Conservation (phyloP, 1,140 invertebrate species). For the Sarcophaga bullata region DNA sequence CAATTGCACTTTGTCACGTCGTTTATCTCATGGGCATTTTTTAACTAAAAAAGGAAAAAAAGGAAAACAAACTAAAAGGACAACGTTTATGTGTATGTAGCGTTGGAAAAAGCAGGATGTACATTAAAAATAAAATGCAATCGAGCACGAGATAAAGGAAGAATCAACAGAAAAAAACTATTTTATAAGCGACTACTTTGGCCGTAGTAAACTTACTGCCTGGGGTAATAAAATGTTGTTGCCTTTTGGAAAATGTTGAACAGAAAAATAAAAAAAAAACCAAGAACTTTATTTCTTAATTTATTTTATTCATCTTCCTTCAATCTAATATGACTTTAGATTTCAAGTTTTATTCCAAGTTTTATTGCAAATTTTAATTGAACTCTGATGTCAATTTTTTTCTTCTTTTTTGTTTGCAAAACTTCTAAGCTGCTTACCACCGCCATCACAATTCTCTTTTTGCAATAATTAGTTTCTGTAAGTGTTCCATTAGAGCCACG, state of each 20-base stretch:
- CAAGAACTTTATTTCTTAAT: constrained; percentile 35
- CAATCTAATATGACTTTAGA: neutral
- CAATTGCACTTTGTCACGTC: constrained; percentile 41
- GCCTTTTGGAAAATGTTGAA: neutral
- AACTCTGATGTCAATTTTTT: constrained; percentile 2
- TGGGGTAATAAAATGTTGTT: constrained; percentile 34
- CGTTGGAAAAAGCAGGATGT: constrained; percentile 13
- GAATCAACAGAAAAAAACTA: neutral
- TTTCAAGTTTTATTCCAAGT: neutral
- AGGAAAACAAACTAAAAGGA: neutral
- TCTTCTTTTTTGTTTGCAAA: neutral
- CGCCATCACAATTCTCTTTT: neutral
- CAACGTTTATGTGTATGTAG: neutral
- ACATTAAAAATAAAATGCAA: constrained; percentile 37
- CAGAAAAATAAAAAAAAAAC: neutral
- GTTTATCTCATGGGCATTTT: constrained; percentile 31
- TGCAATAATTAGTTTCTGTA: neutral
- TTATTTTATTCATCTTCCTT: neutral
- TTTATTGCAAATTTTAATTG: constrained; percentile 23
- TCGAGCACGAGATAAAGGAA: neutral
- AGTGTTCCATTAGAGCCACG: neutral
- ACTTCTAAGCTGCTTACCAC: too few species aligned
- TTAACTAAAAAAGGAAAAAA: constrained; percentile 36
- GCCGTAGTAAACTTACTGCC: neutral
- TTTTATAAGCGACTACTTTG: constrained; percentile 2